These are phyloP conservation scores for Sarcophaga carnaria DNA, from an alignment of 2,888 invertebrate species.

Conservation along the genomic window DNA sequence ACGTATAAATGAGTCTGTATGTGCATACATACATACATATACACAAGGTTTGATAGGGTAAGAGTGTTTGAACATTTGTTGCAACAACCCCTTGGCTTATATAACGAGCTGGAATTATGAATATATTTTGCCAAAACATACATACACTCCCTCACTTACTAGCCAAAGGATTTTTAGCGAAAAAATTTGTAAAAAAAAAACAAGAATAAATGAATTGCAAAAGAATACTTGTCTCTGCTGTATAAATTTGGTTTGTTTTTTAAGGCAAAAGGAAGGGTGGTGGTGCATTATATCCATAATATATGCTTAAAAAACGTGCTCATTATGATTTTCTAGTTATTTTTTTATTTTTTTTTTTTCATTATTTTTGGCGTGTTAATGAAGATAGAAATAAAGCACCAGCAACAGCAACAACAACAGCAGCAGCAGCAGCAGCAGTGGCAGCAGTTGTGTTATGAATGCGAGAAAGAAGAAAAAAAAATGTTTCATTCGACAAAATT, in stretches of 20 bases:
- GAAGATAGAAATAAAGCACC: constrained; percentile 66
- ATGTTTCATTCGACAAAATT: constrained; percentile 42
- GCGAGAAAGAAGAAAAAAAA: constrained; percentile 10
- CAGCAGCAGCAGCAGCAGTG: not conserved
- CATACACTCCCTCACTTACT: not conserved
- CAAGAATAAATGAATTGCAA: too few relatives aligned
- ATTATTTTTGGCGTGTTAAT: constrained; percentile 52
- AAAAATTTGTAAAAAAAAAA: not conserved
- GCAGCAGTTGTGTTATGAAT: constrained; percentile 8
- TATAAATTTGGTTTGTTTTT: constrained; percentile 23
- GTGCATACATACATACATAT: constrained; percentile 18
- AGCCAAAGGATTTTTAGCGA: not conserved
- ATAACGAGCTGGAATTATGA: constrained; percentile 64
- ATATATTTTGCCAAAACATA: constrained; percentile 30
- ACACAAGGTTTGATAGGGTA: not conserved
- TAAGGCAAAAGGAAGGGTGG: constrained; percentile 28
- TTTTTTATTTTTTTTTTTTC: constrained; percentile 36
- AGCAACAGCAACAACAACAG: constrained; percentile 9
- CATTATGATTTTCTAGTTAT: constrained; percentile 65
- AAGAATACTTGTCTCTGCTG: constrained; percentile 30
- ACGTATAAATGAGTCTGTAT: constrained; percentile 43
- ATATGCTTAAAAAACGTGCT: constrained; percentile 68
- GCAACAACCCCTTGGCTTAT: constrained; percentile 59
- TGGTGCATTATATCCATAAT: constrained; percentile 53
- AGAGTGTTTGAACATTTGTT: constrained; percentile 20